phyloP scores from a whole-genome alignment of 1,140 invertebrate genomes.

The Prorops nasuta region DNA sequence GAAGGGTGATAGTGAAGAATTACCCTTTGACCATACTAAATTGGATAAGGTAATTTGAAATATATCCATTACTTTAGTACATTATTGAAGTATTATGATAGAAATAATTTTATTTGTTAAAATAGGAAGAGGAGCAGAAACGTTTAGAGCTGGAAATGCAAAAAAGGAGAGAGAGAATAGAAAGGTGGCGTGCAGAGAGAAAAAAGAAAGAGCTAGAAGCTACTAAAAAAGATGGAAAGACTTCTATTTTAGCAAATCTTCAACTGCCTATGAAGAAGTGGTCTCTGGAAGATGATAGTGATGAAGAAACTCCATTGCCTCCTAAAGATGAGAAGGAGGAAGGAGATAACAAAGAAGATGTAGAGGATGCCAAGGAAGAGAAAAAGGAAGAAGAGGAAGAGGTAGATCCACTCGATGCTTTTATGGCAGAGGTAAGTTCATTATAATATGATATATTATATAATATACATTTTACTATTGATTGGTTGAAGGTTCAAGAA shows the following conservation, averaged over 20 bases:
- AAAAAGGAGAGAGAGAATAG: conserved; percentile 78
- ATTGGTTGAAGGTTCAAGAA: conserved; percentile 63
- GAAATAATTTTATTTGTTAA: conserved; percentile 8
- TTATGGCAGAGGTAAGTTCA: conserved; percentile 77
- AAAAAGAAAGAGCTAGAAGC: conserved; percentile 82
- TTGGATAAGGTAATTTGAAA: conserved; percentile 65
- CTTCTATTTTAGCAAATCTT: conserved; percentile 60
- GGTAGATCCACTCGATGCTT: conserved; percentile 94
- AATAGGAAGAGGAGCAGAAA: conserved; percentile 80
- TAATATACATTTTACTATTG: not conserved
- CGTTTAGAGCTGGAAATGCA: conserved; percentile 94
- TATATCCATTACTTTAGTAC: conserved; percentile 3
- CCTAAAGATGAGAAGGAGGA: conserved; percentile 57
- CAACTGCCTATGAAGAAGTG: conserved; percentile 76
- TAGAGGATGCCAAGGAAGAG: conserved; percentile 58
- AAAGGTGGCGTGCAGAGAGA: conserved; percentile 58
- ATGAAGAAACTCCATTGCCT: conserved; percentile 60
- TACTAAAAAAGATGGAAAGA: conserved; percentile 71
- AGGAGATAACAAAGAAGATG: conserved; percentile 58
- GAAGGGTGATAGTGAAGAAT: conserved; percentile 57
- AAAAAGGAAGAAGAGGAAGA: conserved; percentile 68
- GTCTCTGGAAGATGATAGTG: conserved; percentile 89
- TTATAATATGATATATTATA: conserved; percentile 2
- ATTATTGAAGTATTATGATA: conserved; percentile 7
- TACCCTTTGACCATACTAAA: conserved; percentile 70